These are phyloP conservation scores for Tetragnatha montana DNA, from an alignment of 2,888 invertebrate species.

Conservation along the genomic window DNA sequence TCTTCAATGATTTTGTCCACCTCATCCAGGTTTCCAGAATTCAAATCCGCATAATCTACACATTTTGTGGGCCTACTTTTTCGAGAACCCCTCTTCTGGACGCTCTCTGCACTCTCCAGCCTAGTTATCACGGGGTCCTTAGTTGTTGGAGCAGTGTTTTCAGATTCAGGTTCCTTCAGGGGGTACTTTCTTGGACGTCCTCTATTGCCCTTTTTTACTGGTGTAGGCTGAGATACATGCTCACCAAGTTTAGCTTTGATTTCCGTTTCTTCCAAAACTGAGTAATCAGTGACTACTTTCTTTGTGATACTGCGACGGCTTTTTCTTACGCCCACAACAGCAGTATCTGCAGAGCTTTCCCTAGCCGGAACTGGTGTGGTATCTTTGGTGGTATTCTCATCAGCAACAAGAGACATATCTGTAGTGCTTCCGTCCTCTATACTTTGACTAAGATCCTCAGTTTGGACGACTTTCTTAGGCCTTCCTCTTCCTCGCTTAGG, in stretches of 20 bases:
- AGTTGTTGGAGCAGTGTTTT: background rate
- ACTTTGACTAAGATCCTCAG: too few relatives aligned
- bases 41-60: background rate
- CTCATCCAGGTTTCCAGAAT: constrained; percentile 19
- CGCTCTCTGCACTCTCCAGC: background rate
- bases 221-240: background rate
- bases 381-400: too few relatives aligned
- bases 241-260: background rate
- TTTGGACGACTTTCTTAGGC: too few relatives aligned
- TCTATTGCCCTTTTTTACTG: constrained; percentile 1
- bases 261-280: background rate
- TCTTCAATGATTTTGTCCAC: background rate
- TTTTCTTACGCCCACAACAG: too few relatives aligned
- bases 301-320: background rate
- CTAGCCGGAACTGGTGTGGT: too few relatives aligned
- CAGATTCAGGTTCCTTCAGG: background rate
- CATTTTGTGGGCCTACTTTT: constrained; percentile 47
- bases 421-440: too few relatives aligned
- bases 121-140: background rate
- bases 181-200: constrained; percentile 54
- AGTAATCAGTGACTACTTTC: background rate
- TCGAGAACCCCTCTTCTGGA: constrained; percentile 22
- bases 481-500: too few relatives aligned
- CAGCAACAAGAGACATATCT: too few relatives aligned
- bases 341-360: too few relatives aligned